Evolutionary conservation across 2,797 vertebrate species (phyloP), one percentile per base, ranked within the genome.

Genomic region (Neopelma chrysocephalum): DNA sequence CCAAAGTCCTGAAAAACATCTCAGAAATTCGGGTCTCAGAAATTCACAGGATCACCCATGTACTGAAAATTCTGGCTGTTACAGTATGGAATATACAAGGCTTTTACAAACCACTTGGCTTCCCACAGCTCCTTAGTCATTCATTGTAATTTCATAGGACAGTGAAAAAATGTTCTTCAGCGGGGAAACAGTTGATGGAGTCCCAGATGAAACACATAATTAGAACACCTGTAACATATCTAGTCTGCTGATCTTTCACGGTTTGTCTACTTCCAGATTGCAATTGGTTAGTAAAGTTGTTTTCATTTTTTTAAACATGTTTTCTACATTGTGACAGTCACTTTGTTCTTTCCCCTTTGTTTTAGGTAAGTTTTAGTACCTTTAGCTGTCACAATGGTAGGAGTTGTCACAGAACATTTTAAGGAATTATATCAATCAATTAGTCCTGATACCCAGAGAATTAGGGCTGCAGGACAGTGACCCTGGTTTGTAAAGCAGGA

Each of bases 211-310:
- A 86, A 75, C 45, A 82, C 23, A 10, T 89, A 84, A 85, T 92
- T 92, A 93, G 62, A 92, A 84, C 65, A 53, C 68, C 56, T 42
- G 3, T 80, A 85, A 45, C 40, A 38, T 61, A 48, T 27, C 79
- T 38, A 85, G 36, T 72, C 19, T 68, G 23, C 47, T 73, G 42
- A 81, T 92, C 40, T 89, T 94, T 95, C 64, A 62, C 25, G 11
- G 4, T 96, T 97, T 95, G 54, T 96, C 89, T 94, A 11, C 58
- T 94, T 94, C 93, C 85, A 82, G 96, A 96, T 94, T 93, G 73
- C 92, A 92, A 66, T 92, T 72, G 71, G 90, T 94, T 97, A 94
- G 77, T 89, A 72, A 87, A 91, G 60, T 27, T 82, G 81, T 64
- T 86, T 89, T 81, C 32, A 23, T 64, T 78, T 95, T 77, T 78